Percentiles rank a stretch among this genome's conserved stretches.
Evolutionary conservation across 2,888 invertebrate species (phyloP).

Genomic region (Synergus gifuensis): DNA sequence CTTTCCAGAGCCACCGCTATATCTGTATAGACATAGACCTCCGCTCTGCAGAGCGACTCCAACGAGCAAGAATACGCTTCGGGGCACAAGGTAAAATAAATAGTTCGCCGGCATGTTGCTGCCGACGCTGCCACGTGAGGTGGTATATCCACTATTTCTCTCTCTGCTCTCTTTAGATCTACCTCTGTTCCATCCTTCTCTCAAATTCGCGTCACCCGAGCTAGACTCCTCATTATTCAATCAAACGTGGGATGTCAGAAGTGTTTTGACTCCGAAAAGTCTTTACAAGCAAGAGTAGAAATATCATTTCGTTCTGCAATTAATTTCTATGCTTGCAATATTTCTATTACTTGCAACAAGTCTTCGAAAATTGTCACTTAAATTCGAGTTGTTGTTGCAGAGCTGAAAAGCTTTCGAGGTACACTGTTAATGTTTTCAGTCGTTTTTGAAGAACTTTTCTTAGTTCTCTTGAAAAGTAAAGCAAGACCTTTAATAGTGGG

Average conservation of each 20-base stretch:
- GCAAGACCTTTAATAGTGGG: too few relatives aligned
- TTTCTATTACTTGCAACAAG: too few relatives aligned
- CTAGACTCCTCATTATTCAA: conserved; percentile 11
- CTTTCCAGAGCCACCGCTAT: conserved; percentile 51
- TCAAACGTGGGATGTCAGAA: too few relatives aligned
- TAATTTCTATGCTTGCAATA: too few relatives aligned
- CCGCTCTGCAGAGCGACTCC: conserved; percentile 45
- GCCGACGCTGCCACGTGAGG: conserved; percentile 43
- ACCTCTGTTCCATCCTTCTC: conserved; percentile 39
- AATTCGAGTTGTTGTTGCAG: too few relatives aligned
- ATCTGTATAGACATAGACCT: conserved; percentile 52
- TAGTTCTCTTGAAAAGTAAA: too few relatives aligned
- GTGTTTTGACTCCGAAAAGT: neutral
- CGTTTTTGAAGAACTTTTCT: too few relatives aligned
- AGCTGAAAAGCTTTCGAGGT: too few relatives aligned
- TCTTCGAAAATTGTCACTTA: too few relatives aligned
- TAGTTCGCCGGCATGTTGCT: conserved; percentile 58
- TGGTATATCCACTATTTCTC: neutral
- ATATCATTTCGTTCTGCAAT: neutral
- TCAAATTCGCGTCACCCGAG: conserved; percentile 5
- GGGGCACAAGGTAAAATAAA: conserved; percentile 59
- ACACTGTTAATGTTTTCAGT: too few relatives aligned
- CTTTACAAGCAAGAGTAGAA: neutral
- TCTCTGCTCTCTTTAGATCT: neutral
- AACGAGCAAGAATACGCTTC: conserved; percentile 58